A percentile compares a stretch with the other conserved stretches of the same genome.
Evolutionary conservation across 2,888 invertebrate species (phyloP).

Genomic region (Oligia latruncula): DNA sequence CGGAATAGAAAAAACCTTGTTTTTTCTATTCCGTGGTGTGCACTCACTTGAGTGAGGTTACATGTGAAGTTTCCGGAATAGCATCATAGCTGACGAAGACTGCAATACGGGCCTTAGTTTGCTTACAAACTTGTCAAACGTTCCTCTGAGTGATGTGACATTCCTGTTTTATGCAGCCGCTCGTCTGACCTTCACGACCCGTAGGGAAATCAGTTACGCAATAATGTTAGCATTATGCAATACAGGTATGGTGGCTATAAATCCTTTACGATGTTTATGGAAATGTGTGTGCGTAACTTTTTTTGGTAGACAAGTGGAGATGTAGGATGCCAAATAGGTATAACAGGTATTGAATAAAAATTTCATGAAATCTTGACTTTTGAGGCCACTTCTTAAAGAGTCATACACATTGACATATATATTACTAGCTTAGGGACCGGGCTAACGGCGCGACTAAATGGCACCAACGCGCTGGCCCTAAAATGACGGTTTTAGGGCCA

Average conservation of each 20-base stretch:
- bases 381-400: too few species aligned
- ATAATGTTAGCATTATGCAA: slow-evolving; percentile 7
- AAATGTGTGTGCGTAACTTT: background rate
- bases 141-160: background rate
- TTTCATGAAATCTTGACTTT: too few species aligned
- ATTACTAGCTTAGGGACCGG: too few species aligned
- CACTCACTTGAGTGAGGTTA: background rate
- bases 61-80: background rate
- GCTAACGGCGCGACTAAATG: too few species aligned
- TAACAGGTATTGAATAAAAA: background rate
- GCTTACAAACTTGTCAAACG: background rate
- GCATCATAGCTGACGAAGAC: too few species aligned
- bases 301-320: background rate
- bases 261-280: slow-evolving; percentile 8
- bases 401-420: too few species aligned
- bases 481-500: too few species aligned
- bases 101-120: too few species aligned
- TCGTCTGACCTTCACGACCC: slow-evolving; percentile 17
- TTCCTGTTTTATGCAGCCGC: slow-evolving; percentile 27
- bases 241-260: slow-evolving; percentile 2
- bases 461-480: too few species aligned
- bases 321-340: background rate
- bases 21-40: too few species aligned
- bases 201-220: slow-evolving; percentile 38
- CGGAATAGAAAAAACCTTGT: too few species aligned